Conservation (phyloP, 1,140 invertebrate species). For the Periplaneta americana region DNA sequence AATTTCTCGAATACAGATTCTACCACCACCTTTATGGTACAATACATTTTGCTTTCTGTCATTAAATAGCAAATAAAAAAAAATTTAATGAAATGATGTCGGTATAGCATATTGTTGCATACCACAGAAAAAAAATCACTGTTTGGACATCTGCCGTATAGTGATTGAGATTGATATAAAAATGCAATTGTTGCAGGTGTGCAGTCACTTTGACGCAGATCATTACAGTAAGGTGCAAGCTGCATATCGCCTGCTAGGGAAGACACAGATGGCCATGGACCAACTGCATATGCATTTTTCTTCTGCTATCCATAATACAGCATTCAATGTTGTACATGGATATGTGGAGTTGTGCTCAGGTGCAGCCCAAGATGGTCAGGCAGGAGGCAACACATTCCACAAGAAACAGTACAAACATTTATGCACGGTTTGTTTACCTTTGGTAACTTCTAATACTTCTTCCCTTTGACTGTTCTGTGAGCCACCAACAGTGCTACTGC, state of each 20-base stretch:
- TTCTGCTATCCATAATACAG: conserved; percentile 85
- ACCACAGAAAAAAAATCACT: no score
- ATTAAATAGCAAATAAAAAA: no score
- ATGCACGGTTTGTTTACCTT: conserved; percentile 49
- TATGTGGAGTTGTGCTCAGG: conserved; percentile 54
- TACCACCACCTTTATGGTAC: no score
- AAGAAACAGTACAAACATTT: conserved; percentile 32
- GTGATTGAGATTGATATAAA: no score
- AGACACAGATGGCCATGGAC: conserved; percentile 87
- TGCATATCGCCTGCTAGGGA: conserved; percentile 80
- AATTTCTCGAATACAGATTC: no score
- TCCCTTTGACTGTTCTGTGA: no score
- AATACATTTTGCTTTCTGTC: no score
- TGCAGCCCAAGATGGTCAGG: neutral
- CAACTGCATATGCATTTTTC: conserved; percentile 94
- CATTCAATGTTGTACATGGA: conserved; percentile 68
- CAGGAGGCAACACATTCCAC: neutral
- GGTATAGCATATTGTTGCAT: no score
- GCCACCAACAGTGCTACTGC: no score
- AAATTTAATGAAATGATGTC: no score
- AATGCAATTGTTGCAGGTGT: conserved; percentile 56
- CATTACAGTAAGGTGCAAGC: conserved; percentile 74
- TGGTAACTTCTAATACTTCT: no score
- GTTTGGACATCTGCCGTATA: no score
- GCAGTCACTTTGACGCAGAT: conserved; percentile 62